These are phyloP conservation scores for Hemistola chrysoprasaria DNA, from an alignment of 2,888 invertebrate species.

Conservation along the genomic window DNA sequence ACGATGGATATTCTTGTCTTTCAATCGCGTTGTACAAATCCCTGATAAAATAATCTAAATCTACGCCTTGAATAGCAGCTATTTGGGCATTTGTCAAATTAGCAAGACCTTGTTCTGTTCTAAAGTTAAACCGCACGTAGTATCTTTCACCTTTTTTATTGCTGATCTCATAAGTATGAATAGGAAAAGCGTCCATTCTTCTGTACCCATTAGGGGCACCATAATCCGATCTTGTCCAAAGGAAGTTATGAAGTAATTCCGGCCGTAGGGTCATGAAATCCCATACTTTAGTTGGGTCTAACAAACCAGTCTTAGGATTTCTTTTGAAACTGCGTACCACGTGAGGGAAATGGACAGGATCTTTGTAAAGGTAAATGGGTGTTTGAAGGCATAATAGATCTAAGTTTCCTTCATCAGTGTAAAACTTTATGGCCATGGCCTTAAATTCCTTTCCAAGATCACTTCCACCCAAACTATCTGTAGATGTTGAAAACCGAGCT, in stretches of 20 bases:
- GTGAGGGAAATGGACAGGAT: constrained; percentile 91
- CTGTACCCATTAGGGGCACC: constrained; percentile 95
- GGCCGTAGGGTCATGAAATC: constrained; percentile 92
- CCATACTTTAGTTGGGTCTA: constrained; percentile 93
- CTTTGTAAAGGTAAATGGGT: constrained; percentile 93
- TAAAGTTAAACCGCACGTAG: constrained; percentile 95
- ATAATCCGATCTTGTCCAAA: constrained; percentile 91
- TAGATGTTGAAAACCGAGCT: constrained; percentile 88
- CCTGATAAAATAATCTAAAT: constrained; percentile 84
- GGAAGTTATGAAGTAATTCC: constrained; percentile 88
- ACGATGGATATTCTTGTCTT: neutral
- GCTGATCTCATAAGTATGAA: constrained; percentile 93
- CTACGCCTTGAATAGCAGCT: constrained; percentile 81
- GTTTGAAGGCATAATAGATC: constrained; percentile 93
- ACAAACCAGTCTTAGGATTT: constrained; percentile 92
- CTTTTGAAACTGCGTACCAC: constrained; percentile 95
- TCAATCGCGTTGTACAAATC: neutral
- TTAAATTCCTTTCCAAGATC: constrained; percentile 92
- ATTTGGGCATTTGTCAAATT: constrained; percentile 86
- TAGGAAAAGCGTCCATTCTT: constrained; percentile 95
- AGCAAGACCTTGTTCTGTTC: constrained; percentile 93
- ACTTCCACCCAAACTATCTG: constrained; percentile 91
- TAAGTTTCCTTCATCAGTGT: constrained; percentile 93
- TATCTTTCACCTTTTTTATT: constrained; percentile 86
- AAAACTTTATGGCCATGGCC: constrained; percentile 95